These are phyloP conservation scores for Lipophrys pholis DNA, from an alignment of 2,113 vertebrate genomes.

Conservation along the genomic window DNA sequence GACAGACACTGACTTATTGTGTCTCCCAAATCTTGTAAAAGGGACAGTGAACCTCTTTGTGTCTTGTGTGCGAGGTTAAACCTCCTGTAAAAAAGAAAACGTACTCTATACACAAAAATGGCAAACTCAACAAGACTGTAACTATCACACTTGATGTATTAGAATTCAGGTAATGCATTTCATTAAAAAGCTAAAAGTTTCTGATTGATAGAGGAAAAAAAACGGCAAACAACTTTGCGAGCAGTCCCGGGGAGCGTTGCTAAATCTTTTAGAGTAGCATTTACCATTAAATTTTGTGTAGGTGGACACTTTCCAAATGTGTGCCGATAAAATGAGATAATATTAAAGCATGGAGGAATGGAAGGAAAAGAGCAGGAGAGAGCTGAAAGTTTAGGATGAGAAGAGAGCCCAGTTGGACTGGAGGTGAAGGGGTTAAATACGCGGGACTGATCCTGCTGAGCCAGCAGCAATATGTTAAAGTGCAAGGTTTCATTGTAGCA, in stretches of 20 bases:
- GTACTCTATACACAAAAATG: conserved; percentile 31
- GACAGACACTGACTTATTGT: conserved; percentile 81
- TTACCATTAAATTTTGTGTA: conserved; percentile 12
- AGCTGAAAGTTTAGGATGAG: conserved; percentile 41
- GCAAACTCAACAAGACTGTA: conserved; percentile 30
- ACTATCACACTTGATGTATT: conserved; percentile 34
- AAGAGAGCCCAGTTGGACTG: conserved; percentile 62
- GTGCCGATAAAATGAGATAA: conserved; percentile 57
- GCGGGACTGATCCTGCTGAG: conserved; percentile 81
- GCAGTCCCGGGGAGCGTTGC: conserved; percentile 3
- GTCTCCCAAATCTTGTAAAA: conserved; percentile 79
- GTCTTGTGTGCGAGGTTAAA: conserved; percentile 62
- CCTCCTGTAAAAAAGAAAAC: conserved; percentile 52
- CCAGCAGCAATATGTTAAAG: conserved; percentile 83
- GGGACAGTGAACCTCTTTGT: conserved; percentile 79
- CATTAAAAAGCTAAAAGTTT: conserved; percentile 24
- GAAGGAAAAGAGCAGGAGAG: conserved; percentile 24
- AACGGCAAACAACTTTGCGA: conserved; percentile 6
- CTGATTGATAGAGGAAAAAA: conserved; percentile 1
- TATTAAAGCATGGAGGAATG: conserved; percentile 29
- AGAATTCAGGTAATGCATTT: conserved; percentile 17
- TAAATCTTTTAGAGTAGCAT: background rate
- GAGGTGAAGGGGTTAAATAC: conserved; percentile 83
- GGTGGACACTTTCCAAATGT: conserved; percentile 21
- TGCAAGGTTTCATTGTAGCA: conserved; percentile 85